phyloP scores from a whole-genome alignment of 2,888 invertebrate species.

The Callosobruchus maculatus region DNA sequence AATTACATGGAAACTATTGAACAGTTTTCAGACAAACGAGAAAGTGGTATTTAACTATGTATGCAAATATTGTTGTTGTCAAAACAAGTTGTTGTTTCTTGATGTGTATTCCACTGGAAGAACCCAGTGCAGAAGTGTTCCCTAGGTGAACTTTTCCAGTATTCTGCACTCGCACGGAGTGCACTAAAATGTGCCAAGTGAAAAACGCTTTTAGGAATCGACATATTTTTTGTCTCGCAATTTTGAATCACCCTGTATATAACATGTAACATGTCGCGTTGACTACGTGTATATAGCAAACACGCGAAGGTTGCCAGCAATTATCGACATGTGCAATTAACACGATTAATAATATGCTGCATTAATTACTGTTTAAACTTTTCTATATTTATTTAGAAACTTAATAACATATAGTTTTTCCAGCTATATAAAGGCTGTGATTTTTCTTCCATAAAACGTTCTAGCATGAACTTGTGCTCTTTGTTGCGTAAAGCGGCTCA shows the following conservation, averaged over 20 bases:
- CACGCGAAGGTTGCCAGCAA: not conserved
- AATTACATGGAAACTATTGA: too few relatives aligned
- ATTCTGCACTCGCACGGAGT: too few relatives aligned
- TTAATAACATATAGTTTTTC: not conserved
- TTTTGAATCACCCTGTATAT: not conserved
- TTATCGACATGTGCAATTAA: not conserved
- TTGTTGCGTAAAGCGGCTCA: not conserved
- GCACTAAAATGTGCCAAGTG: too few relatives aligned
- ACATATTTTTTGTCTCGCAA: too few relatives aligned
- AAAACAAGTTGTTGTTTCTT: too few relatives aligned
- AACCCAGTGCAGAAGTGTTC: too few relatives aligned
- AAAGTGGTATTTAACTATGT: too few relatives aligned
- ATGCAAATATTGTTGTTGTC: too few relatives aligned
- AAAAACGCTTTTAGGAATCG: too few relatives aligned
- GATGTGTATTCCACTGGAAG: too few relatives aligned
- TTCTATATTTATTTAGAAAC: not conserved
- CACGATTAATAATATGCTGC: not conserved
- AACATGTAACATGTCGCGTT: not conserved
- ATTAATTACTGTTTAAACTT: not conserved
- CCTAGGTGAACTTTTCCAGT: too few relatives aligned
- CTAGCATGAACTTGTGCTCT: not conserved
- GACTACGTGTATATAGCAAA: not conserved
- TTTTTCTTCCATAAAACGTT: not conserved
- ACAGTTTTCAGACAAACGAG: too few relatives aligned
- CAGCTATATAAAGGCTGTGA: not conserved